These are phyloP conservation scores for Harmothoe impar DNA, from an alignment of 2,888 invertebrate species.

Conservation along the genomic window DNA sequence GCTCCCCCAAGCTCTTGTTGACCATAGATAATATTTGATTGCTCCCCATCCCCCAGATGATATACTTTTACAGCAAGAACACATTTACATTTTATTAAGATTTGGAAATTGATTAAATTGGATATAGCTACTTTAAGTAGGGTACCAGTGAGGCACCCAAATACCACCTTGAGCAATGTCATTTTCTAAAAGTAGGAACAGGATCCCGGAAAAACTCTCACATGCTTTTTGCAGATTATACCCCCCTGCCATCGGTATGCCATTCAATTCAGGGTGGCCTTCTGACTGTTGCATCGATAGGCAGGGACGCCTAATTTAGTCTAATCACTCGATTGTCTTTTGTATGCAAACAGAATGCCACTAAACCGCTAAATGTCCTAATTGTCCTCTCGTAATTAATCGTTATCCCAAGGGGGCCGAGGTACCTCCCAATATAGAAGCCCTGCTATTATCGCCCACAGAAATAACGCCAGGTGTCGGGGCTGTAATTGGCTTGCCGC, in stretches of 20 bases:
- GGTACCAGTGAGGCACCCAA: too few species aligned
- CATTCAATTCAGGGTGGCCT: background rate
- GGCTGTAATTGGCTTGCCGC: background rate
- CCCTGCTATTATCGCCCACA: background rate
- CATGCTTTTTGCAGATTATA: background rate
- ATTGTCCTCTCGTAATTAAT: background rate
- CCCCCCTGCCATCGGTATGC: too few species aligned
- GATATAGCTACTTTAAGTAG: too few species aligned
- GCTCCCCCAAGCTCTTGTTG: too few species aligned
- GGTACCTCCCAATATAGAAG: background rate
- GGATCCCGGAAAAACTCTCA: background rate
- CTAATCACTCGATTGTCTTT: background rate
- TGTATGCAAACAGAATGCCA: background rate
- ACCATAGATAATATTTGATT: too few species aligned
- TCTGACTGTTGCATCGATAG: background rate
- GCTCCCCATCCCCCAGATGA: too few species aligned
- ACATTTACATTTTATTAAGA: too few species aligned
- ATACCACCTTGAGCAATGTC: background rate
- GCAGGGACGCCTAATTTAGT: background rate
- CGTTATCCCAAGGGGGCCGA: background rate
- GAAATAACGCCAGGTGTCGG: background rate
- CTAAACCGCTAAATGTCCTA: conserved; percentile 2
- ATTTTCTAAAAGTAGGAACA: background rate
- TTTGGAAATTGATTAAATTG: too few species aligned
- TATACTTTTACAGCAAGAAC: too few species aligned